Evolutionary conservation across 2,797 vertebrate genomes (phyloP).

Genomic region (Glyptemys insculpta): DNA sequence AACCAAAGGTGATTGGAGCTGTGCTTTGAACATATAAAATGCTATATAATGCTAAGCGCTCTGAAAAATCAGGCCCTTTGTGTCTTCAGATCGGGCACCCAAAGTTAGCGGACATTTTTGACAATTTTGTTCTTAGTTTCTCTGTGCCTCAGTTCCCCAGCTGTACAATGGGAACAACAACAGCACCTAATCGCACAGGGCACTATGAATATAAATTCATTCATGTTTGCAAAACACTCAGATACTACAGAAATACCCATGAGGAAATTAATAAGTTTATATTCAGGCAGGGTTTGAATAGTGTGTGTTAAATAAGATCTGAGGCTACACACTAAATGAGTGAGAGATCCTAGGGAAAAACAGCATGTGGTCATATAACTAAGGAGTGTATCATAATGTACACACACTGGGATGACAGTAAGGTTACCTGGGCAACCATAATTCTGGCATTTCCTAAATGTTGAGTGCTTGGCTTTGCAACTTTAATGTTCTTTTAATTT

Average conservation of each 20-base stretch:
- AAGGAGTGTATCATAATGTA: not conserved
- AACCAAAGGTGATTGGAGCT: not conserved
- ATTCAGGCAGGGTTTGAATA: not conserved
- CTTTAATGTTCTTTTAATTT: not conserved
- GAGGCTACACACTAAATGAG: not conserved
- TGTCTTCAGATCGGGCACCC: not conserved
- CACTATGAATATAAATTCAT: not conserved
- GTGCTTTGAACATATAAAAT: not conserved
- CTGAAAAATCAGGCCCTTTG: not conserved
- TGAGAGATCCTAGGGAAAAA: not conserved
- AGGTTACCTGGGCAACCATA: not conserved
- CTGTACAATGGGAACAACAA: not conserved
- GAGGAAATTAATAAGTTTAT: not conserved
- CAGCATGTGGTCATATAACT: not conserved
- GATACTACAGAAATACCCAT: not conserved
- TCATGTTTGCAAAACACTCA: not conserved
- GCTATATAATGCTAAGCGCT: not conserved
- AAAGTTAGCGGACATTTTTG: not conserved
- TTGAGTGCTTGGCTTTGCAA: not conserved
- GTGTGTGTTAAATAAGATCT: not conserved
- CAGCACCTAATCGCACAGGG: fast-evolving
- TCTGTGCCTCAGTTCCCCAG: not conserved
- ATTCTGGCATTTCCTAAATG: not conserved
- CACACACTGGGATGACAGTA: not conserved
- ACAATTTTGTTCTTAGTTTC: not conserved